Conservation (phyloP, 30 jellyfish, hydroid and myxozoan species). For the Cassiopea andromeda region DNA sequence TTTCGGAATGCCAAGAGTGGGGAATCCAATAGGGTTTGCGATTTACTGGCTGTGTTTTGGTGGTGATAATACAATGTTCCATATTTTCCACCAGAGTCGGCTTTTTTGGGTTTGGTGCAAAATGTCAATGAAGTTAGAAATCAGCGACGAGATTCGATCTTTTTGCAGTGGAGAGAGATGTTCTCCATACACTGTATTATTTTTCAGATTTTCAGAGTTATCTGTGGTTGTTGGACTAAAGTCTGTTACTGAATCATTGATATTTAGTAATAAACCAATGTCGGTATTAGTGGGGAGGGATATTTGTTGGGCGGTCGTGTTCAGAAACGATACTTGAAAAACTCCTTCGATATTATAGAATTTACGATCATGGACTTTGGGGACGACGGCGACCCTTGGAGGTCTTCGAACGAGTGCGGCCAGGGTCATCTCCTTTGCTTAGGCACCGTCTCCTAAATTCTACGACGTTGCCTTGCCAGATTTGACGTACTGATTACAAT, state of each 20-base stretch:
- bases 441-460: not conserved
- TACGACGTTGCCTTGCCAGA: not conserved
- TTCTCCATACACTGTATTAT: not conserved
- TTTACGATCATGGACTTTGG: not conserved
- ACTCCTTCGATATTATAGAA: not conserved
- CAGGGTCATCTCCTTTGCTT: too few species aligned
- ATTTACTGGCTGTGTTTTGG: slow-evolving; percentile 45
- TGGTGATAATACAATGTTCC: slow-evolving; percentile 57
- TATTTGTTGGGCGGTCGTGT: not conserved
- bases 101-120: slow-evolving; percentile 18
- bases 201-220: not conserved
- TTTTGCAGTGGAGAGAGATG: slow-evolving; percentile 7
- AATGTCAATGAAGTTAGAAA: not conserved
- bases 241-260: not conserved
- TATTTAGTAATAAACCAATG: not conserved
- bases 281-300: not conserved
- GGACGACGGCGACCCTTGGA: too few species aligned
- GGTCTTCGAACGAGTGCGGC: too few species aligned
- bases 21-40: slow-evolving; percentile 52
- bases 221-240: not conserved
- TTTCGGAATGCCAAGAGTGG: slow-evolving; percentile 45
- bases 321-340: slow-evolving; percentile 39
- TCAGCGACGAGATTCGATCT: not conserved
- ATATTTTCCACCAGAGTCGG: slow-evolving; percentile 16
- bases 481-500: not conserved